Conservation (phyloP, 2,888 invertebrate genomes). For the Hypsopygia costalis region DNA sequence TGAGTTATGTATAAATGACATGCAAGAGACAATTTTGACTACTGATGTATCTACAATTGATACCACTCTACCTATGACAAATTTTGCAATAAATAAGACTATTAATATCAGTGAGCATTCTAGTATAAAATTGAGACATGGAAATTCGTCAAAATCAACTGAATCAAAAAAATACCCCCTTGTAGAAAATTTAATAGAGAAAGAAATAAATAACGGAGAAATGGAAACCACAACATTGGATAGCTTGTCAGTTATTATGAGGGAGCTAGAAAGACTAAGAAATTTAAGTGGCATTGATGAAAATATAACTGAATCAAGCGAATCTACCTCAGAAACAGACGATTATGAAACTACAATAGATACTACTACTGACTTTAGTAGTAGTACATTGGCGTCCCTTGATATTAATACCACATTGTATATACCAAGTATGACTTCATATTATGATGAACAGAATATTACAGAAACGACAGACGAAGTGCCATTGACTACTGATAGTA, state of each 20-base stretch:
- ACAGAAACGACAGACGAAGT: slow-evolving; percentile 10
- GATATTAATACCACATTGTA: background rate
- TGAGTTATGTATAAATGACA: slow-evolving; percentile 40
- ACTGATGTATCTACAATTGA: background rate
- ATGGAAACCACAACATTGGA: slow-evolving; percentile 28
- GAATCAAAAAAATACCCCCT: slow-evolving; percentile 3
- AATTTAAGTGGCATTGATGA: slow-evolving; percentile 22
- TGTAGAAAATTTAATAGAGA: slow-evolving; percentile 24
- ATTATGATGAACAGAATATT: background rate
- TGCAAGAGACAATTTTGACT: slow-evolving; percentile 17
- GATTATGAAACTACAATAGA: slow-evolving; percentile 24
- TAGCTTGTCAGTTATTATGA: slow-evolving; percentile 23
- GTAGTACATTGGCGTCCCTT: slow-evolving; percentile 8
- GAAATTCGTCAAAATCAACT: background rate
- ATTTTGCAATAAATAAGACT: background rate
- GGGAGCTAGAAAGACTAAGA: slow-evolving; percentile 39
- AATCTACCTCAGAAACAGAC: slow-evolving; percentile 22
- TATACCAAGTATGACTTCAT: too few species aligned
- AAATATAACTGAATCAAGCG: slow-evolving; percentile 12
- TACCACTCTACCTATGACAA: background rate
- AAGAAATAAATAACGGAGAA: slow-evolving; percentile 13
- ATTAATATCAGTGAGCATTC: too few species aligned
- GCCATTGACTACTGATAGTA: slow-evolving; percentile 3
- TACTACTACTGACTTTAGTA: slow-evolving; percentile 24
- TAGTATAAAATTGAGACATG: too few species aligned